A percentile compares a stretch with the other conserved stretches of the same genome.
Evolutionary conservation across 2,113 vertebrate genomes (phyloP).

Genomic region (Dinomys branickii): DNA sequence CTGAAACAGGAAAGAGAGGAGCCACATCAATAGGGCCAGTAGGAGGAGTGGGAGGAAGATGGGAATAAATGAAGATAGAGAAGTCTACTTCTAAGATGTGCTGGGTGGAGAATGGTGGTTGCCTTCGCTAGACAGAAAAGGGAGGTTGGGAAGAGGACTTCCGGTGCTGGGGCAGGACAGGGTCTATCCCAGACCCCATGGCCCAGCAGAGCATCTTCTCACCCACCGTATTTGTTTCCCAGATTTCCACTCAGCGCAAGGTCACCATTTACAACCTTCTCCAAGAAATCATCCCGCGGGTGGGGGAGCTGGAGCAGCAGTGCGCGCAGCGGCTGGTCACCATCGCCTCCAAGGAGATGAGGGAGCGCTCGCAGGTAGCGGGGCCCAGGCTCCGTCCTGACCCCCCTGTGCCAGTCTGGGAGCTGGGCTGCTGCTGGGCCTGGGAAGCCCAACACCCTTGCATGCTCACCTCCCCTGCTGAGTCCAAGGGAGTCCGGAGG

Average conservation of each 20-base stretch:
- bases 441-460: not conserved
- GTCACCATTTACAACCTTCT: conserved; percentile 75
- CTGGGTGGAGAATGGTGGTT: too few relatives aligned
- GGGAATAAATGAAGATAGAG: too few relatives aligned
- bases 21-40: not conserved
- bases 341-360: conserved; percentile 72
- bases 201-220: not conserved
- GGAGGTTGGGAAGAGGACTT: fast-evolving
- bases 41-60: not conserved
- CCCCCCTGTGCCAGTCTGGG: not conserved
- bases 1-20: not conserved
- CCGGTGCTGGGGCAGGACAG: not conserved
- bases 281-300: conserved; percentile 74
- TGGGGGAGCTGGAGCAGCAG: conserved; percentile 59
- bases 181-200: fast-evolving
- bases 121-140: fast-evolving
- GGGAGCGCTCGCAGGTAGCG: conserved; percentile 50
- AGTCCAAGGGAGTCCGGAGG: not conserved
- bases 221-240: fast-evolving
- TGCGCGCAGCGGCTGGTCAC: conserved; percentile 65
- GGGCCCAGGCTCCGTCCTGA: fast-evolving
- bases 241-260: conserved; percentile 72
- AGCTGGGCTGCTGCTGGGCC: fast-evolving
- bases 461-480: fast-evolving
- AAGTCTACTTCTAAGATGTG: not conserved